Evolutionary conservation across 2,888 invertebrate species (phyloP), one percentile per base, ranked within the genome.

Genomic region (Drosophila merina): DNA sequence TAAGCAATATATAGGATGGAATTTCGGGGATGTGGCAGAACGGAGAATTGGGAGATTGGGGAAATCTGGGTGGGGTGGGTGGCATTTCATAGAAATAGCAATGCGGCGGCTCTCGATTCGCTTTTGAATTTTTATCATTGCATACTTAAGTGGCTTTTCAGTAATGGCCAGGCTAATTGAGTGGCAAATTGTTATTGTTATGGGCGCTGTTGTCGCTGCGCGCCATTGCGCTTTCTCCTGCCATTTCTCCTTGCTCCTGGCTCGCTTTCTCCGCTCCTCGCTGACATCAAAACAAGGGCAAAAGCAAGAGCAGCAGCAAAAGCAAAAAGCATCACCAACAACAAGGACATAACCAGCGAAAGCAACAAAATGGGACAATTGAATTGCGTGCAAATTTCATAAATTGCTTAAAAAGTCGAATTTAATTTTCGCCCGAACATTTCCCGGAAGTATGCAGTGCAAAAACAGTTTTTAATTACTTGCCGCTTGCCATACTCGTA

Each of bases 151-250:
- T 76, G 74, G 77, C 76, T 85, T 87, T 84, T 78, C 75, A 80
- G 81, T 80, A 84, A 86, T 86, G 84, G 81, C 74, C 71, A 75
- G 82, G 77, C 85, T 84, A 86, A 79, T 85, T 87, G 76, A 87
- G 85, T 86, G 85, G 79, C 75, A 85, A 80, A 86, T 83, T 84
- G 86, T 84, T 83, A 83, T 83, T 84, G 81, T 84, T 86, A 86
- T 86, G 84, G 81, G 70, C 62, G 58, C 68, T 73, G 77, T 80
- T 78, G 78, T 74, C 73, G 72, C 57, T 73, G 73, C 44, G 58
- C 72, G 49, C 62, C 57, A 62, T 71, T 75, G 75, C 57, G 57
- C 76, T 49, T 58, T 57, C 67, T 55, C 64, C 42, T 50, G 36
- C 51, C 33, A 9, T 48, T n/a, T 14, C 12, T 28, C 30, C 33